phyloP scores from a whole-genome alignment of 1,140 invertebrate genomes.

The Adelges cooleyi region DNA sequence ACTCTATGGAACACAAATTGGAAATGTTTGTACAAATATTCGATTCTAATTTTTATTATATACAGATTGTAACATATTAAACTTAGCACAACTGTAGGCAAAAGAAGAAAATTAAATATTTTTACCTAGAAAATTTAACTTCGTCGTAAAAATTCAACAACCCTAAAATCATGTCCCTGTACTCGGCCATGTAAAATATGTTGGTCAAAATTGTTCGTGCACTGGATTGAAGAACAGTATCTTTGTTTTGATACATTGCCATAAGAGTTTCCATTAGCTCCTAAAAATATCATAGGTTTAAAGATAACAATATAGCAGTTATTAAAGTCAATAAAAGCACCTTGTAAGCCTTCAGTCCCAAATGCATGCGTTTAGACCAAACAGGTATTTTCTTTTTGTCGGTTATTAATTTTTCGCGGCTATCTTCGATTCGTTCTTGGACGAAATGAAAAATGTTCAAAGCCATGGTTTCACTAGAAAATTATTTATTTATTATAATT shows the following conservation, averaged over 20 bases:
- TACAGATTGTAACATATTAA: background rate
- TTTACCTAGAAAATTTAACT: constrained; percentile 70
- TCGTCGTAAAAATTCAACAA: constrained; percentile 67
- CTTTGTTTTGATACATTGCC: constrained; percentile 63
- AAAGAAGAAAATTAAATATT: constrained; percentile 33
- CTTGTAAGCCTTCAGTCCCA: constrained; percentile 59
- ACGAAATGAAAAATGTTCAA: constrained; percentile 83
- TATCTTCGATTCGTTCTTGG: constrained; percentile 80
- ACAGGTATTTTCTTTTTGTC: constrained; percentile 74
- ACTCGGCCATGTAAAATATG: constrained; percentile 89
- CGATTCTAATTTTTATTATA: too few species aligned
- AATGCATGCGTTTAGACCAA: constrained; percentile 76
- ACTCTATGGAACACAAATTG: constrained; percentile 44
- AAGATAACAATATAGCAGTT: too few species aligned
- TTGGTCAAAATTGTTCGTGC: constrained; percentile 79
- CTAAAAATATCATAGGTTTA: constrained; percentile 33
- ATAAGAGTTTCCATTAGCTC: constrained; percentile 52
- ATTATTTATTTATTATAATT: background rate
- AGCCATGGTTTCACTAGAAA: constrained; percentile 73
- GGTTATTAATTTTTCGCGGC: constrained; percentile 71
- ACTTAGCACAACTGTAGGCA: background rate
- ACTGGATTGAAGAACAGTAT: constrained; percentile 56
- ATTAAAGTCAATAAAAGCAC: too few species aligned
- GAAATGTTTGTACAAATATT: too few species aligned
- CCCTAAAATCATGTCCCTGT: constrained; percentile 78